Evolutionary conservation across 2,888 invertebrate species (phyloP).

Genomic region (Scaptomyza flava): DNA sequence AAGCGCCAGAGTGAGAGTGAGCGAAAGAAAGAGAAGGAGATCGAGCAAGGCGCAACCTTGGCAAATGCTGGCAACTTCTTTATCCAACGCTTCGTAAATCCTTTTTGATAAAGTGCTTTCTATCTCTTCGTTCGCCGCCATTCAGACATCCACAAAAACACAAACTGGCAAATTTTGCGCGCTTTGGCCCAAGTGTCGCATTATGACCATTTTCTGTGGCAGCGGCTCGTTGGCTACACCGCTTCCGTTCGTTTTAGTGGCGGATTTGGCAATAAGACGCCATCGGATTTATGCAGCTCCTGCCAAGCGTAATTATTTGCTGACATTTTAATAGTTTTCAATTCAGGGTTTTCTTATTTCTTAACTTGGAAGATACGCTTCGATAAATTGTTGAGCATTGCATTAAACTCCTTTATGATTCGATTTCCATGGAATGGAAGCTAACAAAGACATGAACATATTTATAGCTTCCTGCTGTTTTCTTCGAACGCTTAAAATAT

Average conservation of each 20-base stretch:
- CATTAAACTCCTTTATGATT: neutral
- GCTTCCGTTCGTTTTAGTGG: constrained; percentile 63
- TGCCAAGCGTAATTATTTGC: constrained; percentile 73
- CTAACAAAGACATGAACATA: neutral
- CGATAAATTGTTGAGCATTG: constrained; percentile 9
- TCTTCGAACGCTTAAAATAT: constrained; percentile 18
- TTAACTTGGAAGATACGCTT: constrained; percentile 11
- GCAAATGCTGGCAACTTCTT: constrained; percentile 48
- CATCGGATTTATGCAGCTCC: constrained; percentile 68
- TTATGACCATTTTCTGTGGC: constrained; percentile 60
- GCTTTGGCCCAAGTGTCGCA: constrained; percentile 62
- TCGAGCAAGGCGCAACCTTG: constrained; percentile 29
- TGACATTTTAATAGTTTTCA: constrained; percentile 75
- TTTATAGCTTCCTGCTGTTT: neutral
- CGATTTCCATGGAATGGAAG: neutral
- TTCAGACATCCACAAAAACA: constrained; percentile 13
- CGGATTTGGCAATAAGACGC: constrained; percentile 68
- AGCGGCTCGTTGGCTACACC: constrained; percentile 56
- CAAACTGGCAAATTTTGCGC: constrained; percentile 37
- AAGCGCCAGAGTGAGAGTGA: constrained; percentile 4
- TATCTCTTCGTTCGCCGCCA: constrained; percentile 50
- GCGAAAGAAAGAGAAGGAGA: constrained; percentile 2
- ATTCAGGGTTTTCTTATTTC: constrained; percentile 36
- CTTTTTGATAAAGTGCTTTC: constrained; percentile 77
- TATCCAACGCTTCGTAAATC: constrained; percentile 60